phyloP scores from a whole-genome alignment of 2,888 invertebrate genomes.

The Gymnocheta viridis region DNA sequence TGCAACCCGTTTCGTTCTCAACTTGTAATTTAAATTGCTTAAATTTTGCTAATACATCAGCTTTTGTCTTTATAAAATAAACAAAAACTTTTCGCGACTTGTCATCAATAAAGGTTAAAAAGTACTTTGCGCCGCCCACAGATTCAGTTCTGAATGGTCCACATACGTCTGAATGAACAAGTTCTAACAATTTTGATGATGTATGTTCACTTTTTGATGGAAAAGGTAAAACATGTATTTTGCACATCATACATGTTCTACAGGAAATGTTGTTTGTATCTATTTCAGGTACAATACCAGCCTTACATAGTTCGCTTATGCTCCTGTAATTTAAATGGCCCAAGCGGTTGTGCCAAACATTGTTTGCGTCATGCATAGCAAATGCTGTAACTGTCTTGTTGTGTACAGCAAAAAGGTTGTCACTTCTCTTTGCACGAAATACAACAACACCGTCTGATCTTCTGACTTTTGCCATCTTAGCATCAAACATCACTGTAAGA shows the following conservation, averaged over 20 bases:
- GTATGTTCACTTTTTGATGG: background rate
- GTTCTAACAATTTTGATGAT: constrained; percentile 28
- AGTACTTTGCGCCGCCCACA: constrained; percentile 29
- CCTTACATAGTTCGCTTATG: background rate
- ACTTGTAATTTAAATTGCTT: no score
- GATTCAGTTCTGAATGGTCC: constrained; percentile 30
- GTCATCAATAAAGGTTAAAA: constrained; percentile 52
- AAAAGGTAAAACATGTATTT: constrained; percentile 17
- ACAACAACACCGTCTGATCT: constrained; percentile 29
- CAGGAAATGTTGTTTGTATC: background rate
- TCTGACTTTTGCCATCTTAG: constrained; percentile 43
- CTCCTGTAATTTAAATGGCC: background rate
- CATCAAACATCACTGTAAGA: constrained; percentile 59
- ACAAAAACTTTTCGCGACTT: constrained; percentile 38
- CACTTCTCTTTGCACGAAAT: constrained; percentile 33
- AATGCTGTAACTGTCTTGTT: background rate
- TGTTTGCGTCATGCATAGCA: background rate
- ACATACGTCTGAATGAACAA: constrained; percentile 13
- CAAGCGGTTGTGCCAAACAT: constrained; percentile 22
- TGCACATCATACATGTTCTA: constrained; percentile 26
- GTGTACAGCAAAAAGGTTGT: constrained; percentile 44
- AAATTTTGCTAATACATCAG: constrained; percentile 39
- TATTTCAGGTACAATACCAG: background rate
- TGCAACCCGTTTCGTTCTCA: constrained; percentile 36
- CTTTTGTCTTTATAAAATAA: constrained; percentile 47